Evolutionary conservation across 2,113 vertebrate species (phyloP).

Genomic region (Panurus biarmicus): DNA sequence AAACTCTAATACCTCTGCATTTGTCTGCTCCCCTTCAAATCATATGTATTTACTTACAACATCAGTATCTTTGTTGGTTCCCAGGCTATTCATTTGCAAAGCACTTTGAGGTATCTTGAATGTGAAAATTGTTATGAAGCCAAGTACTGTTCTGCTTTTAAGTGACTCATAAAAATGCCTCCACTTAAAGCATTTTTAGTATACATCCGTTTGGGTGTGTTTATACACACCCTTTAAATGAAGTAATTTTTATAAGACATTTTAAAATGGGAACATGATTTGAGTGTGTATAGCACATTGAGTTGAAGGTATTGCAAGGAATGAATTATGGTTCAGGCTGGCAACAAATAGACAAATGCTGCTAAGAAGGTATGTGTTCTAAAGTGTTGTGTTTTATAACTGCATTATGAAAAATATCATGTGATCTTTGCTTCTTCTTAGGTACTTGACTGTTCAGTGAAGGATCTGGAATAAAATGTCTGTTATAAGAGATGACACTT

Average conservation of each 20-base stretch:
- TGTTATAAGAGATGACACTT: not conserved
- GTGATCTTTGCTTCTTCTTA: not conserved
- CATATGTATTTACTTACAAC: not conserved
- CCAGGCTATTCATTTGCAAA: not conserved
- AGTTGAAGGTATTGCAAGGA: not conserved
- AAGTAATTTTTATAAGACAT: not conserved
- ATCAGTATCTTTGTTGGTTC: not conserved
- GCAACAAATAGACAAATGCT: not conserved
- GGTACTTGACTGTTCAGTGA: not conserved
- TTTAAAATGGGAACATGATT: not conserved
- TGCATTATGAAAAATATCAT: not conserved
- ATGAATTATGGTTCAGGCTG: not conserved
- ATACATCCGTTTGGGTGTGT: not conserved
- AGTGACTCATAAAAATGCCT: not conserved
- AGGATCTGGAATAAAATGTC: not conserved
- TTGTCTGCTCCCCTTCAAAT: not conserved
- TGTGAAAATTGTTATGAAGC: not conserved
- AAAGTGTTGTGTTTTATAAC: not conserved
- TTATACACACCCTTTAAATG: not conserved
- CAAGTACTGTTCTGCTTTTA: not conserved
- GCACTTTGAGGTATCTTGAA: not conserved
- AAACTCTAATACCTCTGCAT: not conserved
- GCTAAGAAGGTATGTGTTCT: not conserved
- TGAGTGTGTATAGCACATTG: not conserved
- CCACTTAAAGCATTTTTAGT: not conserved